Evolutionary conservation across 2,888 invertebrate genomes (phyloP), one percentile per base, ranked within the genome.

Genomic region (Hermaeophaga mercurialis): DNA sequence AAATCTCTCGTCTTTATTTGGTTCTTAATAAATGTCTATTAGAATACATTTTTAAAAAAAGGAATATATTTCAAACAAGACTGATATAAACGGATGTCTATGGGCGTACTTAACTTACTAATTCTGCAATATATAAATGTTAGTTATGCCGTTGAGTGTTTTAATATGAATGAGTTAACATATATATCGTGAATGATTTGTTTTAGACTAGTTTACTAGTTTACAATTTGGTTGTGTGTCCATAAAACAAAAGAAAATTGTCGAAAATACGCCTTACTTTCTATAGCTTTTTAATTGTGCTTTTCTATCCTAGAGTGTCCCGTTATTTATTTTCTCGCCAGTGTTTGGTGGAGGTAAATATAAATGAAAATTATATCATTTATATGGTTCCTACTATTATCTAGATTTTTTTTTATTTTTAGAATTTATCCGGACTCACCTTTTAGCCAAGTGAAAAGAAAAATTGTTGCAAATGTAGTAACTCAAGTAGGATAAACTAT

Each of bases 381-480:
- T 15, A 36, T 36, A 28, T 39, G n/a, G 19, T 39, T n/a, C 8
- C 15, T 15, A 8, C 14, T 38, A 24, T 9, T 34, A n/a, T n/a
- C n/a, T n/a, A n/a, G n/a, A n/a, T n/a, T 43, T 24, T 41, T 33
- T 52, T 52, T 19, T 52, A 7, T 33, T 50, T 52, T 52, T 52
- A 52, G 52, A 52, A n/a, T 52, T 52, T 52, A 52, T 52, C 34
- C 43, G 43, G 17, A 34, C 26, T 15, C 52, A 52, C 11, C 52
- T 52, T 11, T 44, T 52, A 34, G 52, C 52, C 34, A 52, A 43
- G 24, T 52, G 43, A 43, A 31, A 8, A 31, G n/a, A 31, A 12
- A 12, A 28, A 22, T 9, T 9, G 31, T 31, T 11, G 6, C 6
- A 31, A 12, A 8, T 31, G 2, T 8, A 31, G 31, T 11, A 31